phyloP scores from a whole-genome alignment of 1,140 invertebrate genomes.

The Leptonema lineaticorne region DNA sequence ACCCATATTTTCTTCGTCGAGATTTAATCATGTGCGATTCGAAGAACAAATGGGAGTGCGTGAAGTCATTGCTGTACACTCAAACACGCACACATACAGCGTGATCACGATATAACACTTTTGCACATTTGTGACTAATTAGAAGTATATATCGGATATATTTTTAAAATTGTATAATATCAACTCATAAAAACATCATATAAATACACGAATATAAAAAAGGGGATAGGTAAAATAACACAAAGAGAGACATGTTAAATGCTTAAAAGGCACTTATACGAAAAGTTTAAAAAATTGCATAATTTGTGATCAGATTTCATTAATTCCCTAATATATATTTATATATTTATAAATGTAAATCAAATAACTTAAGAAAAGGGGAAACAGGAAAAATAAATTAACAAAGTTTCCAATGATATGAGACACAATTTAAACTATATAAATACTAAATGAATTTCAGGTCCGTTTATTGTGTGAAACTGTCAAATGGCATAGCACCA shows the following conservation, averaged over 20 bases:
- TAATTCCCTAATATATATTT: slow-evolving; percentile 36
- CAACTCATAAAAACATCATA: no score
- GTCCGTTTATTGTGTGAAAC: slow-evolving; percentile 40
- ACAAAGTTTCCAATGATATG: slow-evolving; percentile 38
- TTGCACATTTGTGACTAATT: no score
- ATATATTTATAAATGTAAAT: slow-evolving; percentile 34
- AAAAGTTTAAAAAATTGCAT: slow-evolving; percentile 38
- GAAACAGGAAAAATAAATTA: slow-evolving; percentile 42
- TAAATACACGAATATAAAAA: slow-evolving; percentile 22
- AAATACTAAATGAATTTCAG: slow-evolving; percentile 42
- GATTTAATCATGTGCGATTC: slow-evolving; percentile 10
- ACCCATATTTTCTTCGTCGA: slow-evolving; percentile 7
- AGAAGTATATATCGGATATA: no score
- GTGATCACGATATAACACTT: no score
- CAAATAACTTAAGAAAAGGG: slow-evolving; percentile 23
- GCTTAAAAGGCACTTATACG: slow-evolving; percentile 41
- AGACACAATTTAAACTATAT: slow-evolving; percentile 42
- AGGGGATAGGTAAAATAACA: slow-evolving; percentile 1
- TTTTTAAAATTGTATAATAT: no score
- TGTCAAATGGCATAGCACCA: slow-evolving; percentile 42
- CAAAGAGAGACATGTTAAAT: slow-evolving; percentile 37
- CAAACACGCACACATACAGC: slow-evolving; percentile 23
- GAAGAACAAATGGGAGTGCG: slow-evolving; percentile 28
- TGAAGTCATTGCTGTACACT: slow-evolving; percentile 34
- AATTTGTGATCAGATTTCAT: slow-evolving; percentile 34